A percentile compares a stretch with the other conserved stretches of the same genome.
Evolutionary conservation across 2,113 vertebrate species (phyloP).

Genomic region (Chrysemys picta): DNA sequence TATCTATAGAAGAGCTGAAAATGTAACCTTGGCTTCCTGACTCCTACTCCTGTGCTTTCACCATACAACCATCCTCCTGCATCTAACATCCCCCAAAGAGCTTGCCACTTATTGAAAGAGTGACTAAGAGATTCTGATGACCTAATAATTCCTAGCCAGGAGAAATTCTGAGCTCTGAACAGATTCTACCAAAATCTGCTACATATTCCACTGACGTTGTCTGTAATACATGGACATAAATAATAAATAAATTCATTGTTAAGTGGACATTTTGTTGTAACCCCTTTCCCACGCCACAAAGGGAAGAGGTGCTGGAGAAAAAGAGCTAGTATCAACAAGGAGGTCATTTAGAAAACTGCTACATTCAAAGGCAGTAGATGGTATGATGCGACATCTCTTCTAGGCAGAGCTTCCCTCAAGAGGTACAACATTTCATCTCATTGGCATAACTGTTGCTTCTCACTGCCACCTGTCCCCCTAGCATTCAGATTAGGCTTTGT

Average conservation of each 20-base stretch:
- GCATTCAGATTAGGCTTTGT: not conserved
- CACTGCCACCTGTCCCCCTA: slow-evolving; percentile 48
- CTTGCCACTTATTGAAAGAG: not conserved
- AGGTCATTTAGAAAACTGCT: not conserved
- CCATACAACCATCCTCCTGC: not conserved
- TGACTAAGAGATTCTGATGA: not conserved
- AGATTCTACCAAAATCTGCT: not conserved
- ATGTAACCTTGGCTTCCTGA: not conserved
- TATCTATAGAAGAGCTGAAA: not conserved
- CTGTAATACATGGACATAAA: not conserved
- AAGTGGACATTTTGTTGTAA: not conserved
- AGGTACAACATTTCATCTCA: slow-evolving; percentile 39
- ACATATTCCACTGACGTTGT: not conserved
- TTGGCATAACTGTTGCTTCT: slow-evolving; percentile 67
- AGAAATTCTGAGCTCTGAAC: not conserved
- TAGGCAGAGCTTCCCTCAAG: not conserved
- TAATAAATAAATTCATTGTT: not conserved
- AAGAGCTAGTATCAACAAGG: not conserved
- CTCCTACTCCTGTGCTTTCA: fast-evolving
- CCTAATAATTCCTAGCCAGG: not conserved
- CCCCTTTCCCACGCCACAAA: not conserved
- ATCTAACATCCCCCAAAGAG: not conserved
- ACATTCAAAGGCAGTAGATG: not conserved
- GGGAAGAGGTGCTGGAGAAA: not conserved
- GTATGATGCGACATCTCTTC: not conserved